phyloP scores from a whole-genome alignment of 1,140 invertebrate genomes.

The Caligus rogercresseyi region DNA sequence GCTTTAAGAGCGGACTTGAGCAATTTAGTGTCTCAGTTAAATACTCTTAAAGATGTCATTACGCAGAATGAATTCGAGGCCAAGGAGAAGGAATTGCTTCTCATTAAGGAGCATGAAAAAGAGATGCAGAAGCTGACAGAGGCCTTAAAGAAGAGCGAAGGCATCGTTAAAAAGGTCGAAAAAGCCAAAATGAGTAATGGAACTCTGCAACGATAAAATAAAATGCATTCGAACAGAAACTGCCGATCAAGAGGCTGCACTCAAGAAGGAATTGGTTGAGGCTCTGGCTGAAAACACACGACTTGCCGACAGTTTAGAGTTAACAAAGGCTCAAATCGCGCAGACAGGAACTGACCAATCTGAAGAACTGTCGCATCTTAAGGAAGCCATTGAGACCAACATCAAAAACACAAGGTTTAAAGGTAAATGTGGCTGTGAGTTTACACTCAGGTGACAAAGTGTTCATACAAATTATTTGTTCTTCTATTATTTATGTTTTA shows the following conservation, averaged over 20 bases:
- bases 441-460: too few relatives aligned
- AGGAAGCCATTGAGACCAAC: not conserved
- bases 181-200: not conserved
- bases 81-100: not conserved
- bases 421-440: not conserved
- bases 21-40: not conserved
- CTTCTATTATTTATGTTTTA: too few relatives aligned
- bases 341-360: not conserved
- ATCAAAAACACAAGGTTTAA: not conserved
- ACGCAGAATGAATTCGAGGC: not conserved
- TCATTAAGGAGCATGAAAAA: not conserved
- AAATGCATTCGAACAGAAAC: not conserved
- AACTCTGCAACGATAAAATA: slow-evolving; percentile 4
- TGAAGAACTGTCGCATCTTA: not conserved
- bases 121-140: not conserved
- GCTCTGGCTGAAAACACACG: not conserved
- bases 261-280: not conserved
- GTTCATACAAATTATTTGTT: too few relatives aligned
- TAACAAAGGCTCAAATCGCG: not conserved
- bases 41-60: slow-evolving; percentile 12
- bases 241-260: not conserved
- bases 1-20: slow-evolving; percentile 1
- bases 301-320: not conserved
- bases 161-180: slow-evolving; percentile 9
- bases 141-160: slow-evolving; percentile 4